Evolutionary conservation across 2,113 vertebrate species (phyloP).

Genomic region (Scomber colias): DNA sequence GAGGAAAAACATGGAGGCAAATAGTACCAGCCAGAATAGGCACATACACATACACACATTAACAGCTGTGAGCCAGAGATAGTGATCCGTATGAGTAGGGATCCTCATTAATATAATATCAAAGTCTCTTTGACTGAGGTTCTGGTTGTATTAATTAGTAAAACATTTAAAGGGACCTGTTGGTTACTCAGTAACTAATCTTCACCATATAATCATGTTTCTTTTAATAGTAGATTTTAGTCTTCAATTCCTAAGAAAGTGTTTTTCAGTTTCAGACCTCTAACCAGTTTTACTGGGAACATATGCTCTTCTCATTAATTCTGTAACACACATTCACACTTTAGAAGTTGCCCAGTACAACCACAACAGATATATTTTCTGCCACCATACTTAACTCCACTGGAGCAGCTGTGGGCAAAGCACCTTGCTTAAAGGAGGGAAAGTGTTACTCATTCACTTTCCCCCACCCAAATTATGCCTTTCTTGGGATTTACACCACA

Average conservation of each 20-base stretch:
- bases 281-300: constrained; percentile 46
- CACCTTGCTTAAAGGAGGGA: constrained; percentile 70
- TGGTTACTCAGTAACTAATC: not conserved
- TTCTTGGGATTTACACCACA: constrained; percentile 38
- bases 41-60: constrained; percentile 41
- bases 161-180: not conserved
- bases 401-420: constrained; percentile 54
- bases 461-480: constrained; percentile 45
- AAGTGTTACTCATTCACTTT: constrained; percentile 68
- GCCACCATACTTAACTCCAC: constrained; percentile 39
- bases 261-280: constrained; percentile 44
- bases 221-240: constrained; percentile 9
- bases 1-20: constrained; percentile 73
- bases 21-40: constrained; percentile 68
- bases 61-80: constrained; percentile 72
- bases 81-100: constrained; percentile 62
- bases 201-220: constrained; percentile 29
- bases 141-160: constrained; percentile 38
- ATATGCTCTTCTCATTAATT: constrained; percentile 63
- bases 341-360: constrained; percentile 46
- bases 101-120: constrained; percentile 81
- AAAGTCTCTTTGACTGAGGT: constrained; percentile 53
- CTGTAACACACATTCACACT: constrained; percentile 60
- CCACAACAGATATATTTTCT: constrained; percentile 59
- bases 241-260: constrained; percentile 42